Conservation (phyloP, 2,797 vertebrate species). For the Agapornis canus region DNA sequence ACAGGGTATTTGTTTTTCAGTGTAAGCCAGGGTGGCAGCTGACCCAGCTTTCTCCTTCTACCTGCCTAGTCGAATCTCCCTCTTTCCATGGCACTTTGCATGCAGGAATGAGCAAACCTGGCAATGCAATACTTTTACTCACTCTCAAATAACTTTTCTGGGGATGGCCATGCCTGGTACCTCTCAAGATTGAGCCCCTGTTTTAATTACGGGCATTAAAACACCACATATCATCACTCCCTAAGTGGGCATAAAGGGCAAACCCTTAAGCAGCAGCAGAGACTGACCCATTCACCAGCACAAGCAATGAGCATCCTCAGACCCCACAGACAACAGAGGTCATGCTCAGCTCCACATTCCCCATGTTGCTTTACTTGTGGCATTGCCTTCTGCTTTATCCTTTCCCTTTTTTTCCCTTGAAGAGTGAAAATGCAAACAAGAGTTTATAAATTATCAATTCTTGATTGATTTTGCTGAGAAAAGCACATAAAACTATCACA, state of each 20-base stretch:
- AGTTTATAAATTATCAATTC: conserved; percentile 71
- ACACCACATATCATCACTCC: background rate
- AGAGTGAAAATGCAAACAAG: conserved; percentile 22
- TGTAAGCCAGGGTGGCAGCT: conserved; percentile 61
- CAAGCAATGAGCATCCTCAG: background rate
- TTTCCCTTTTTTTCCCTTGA: background rate
- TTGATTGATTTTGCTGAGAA: conserved; percentile 69
- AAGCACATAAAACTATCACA: conserved; percentile 52
- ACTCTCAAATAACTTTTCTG: background rate
- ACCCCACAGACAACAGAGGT: background rate
- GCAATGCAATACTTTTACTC: background rate
- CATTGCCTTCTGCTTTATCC: background rate
- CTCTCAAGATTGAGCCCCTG: background rate
- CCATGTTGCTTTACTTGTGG: background rate
- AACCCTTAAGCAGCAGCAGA: background rate
- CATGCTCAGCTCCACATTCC: background rate
- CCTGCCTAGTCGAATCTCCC: conserved; percentile 64
- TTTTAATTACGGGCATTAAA: background rate
- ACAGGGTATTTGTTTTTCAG: conserved; percentile 40
- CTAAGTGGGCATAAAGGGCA: background rate
- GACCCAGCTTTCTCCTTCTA: conserved; percentile 73
- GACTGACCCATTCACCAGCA: background rate
- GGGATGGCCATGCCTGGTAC: background rate
- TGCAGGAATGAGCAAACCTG: background rate
- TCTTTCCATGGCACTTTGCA: background rate